phyloP scores from a whole-genome alignment of 2,113 vertebrate species.

The Heloderma charlesbogerti region DNA sequence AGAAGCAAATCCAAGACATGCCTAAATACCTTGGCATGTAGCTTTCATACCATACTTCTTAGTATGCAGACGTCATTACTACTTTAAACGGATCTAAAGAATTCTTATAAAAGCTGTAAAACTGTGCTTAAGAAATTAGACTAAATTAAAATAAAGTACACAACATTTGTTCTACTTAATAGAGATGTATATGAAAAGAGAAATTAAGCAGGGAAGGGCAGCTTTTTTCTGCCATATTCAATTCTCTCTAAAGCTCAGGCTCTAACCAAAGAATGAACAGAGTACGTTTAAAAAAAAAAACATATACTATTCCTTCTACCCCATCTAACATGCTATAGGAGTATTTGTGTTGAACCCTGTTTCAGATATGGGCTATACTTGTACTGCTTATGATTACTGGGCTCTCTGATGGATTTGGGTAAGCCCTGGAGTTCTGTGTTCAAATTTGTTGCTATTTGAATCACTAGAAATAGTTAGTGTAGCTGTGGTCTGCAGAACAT shows the following conservation, averaged over 20 bases:
- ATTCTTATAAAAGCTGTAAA: constrained; percentile 2
- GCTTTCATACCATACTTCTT: neutral
- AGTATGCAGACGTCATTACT: neutral
- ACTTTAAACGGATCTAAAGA: neutral
- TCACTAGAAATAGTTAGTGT: neutral
- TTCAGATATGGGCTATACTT: neutral
- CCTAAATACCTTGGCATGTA: constrained; percentile 21
- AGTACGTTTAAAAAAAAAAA: neutral
- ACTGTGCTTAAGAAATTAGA: neutral
- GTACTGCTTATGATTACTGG: neutral
- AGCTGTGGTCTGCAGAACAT: neutral
- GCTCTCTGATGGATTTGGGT: neutral
- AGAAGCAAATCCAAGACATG: constrained; percentile 35
- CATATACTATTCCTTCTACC: neutral
- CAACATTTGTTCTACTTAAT: neutral
- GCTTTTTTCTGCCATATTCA: neutral
- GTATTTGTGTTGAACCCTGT: neutral
- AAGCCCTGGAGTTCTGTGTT: neutral
- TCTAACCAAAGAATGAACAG: neutral
- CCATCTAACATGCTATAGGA: neutral
- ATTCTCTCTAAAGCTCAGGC: neutral
- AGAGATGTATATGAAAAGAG: neutral
- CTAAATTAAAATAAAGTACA: no score
- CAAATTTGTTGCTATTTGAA: neutral
- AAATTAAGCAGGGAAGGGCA: neutral